A percentile compares a stretch with the other conserved stretches of the same genome.
phyloP scores from a whole-genome alignment of 2,797 vertebrate genomes.

The Parambassis ranga region DNA sequence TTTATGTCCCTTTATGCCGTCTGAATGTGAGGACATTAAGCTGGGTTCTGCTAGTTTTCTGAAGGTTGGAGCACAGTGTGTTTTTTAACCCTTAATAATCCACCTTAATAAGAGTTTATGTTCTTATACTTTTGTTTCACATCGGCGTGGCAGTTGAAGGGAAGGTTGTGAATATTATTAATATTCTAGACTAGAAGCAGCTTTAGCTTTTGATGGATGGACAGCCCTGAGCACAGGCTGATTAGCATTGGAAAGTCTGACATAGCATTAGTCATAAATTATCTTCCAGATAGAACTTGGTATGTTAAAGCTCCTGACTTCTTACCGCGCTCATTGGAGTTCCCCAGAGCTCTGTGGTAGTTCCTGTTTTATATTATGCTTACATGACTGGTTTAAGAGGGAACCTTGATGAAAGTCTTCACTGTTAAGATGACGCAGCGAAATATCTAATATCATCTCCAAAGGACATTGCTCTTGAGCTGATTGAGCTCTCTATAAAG shows the following conservation, averaged over 20 bases:
- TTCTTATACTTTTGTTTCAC: too few species aligned
- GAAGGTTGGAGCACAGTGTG: too few species aligned
- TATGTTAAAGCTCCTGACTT: not conserved
- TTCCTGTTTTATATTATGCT: not conserved
- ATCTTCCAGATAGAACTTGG: not conserved
- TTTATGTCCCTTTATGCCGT: not conserved
- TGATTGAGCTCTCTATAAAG: not conserved
- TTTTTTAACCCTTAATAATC: too few species aligned
- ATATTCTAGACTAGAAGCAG: not conserved
- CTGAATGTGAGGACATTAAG: not conserved
- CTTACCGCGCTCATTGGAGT: not conserved
- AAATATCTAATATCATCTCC: not conserved
- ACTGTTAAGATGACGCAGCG: not conserved
- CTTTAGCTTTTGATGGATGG: not conserved
- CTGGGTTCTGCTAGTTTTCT: too few species aligned
- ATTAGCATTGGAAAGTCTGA: not conserved
- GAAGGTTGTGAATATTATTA: not conserved
- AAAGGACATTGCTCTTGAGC: not conserved
- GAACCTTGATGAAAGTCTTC: not conserved
- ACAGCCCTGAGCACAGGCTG: not conserved
- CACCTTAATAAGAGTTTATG: too few species aligned
- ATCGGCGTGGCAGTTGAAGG: too few species aligned
- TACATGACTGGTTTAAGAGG: not conserved
- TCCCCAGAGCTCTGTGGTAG: not conserved
- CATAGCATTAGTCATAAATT: accelerated